Evolutionary conservation across 2,113 vertebrate species (phyloP), one percentile per base, ranked within the genome.

Genomic region (Aramus guarauna): DNA sequence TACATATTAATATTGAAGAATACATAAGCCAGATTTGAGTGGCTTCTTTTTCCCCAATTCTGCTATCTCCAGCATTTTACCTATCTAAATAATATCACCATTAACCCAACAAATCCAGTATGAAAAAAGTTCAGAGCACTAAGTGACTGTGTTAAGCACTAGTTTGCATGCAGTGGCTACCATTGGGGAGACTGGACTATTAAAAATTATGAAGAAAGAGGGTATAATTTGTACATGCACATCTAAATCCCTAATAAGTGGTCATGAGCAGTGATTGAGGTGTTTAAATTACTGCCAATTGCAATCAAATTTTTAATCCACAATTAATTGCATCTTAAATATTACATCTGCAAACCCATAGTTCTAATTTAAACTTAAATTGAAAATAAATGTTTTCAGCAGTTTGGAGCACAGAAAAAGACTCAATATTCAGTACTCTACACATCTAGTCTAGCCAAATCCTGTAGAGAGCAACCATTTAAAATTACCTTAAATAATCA

Each of bases 241-340:
- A 52, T 59, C 56, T 72, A 93, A 78, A 64, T 41, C 53, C 34
- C 14, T 75, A 64, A 43, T 53, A 85, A 68, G 27, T 72, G 74
- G 64, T 34, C 77, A 64, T 52, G 67, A 85, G 6, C 11, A 53
- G 36, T 52, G 77, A 84, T 47, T 77, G 55, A 27, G 39, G 30
- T 90, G 12, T 89, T 87, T 78, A 84, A 94, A 59, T 84, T 78
- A 69, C 27, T 89, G n/a, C 5, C 87, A 92, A 89, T 24, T 90
- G 52, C 34, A 90, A 81, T 91, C 15, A 91, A 84, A 60, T 43
- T 78, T 85, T 75, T 80, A 89, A 89, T 85, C 79, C 62, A 52
- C 34, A 17, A 59, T 89, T 92, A 92, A 97, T 73, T 79, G 11
- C 12, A 47, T 55, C 18, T 84, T 89, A 84, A 92, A 89, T 90